Percentiles rank a stretch among this genome's conserved stretches.
phyloP scores from a whole-genome alignment of 1,140 invertebrate species.

The Trypoxylus dichotomus region DNA sequence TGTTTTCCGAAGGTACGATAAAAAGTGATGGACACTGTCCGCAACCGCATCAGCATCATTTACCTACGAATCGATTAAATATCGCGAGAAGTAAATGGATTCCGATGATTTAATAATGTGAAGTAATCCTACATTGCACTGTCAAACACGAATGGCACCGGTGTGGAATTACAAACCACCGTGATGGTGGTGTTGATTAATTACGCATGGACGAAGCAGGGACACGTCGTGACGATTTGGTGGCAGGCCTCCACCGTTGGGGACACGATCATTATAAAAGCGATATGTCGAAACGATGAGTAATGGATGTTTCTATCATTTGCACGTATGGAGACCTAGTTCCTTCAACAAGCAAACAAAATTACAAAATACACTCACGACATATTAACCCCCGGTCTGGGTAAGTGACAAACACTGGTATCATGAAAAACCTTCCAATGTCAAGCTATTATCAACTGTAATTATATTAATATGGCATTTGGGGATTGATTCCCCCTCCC shows the following conservation, averaged over 20 bases:
- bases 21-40: conserved; percentile 5
- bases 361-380: not conserved
- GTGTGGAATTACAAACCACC: conserved; percentile 26
- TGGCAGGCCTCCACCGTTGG: not conserved
- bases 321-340: not conserved
- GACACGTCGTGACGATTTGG: conserved; percentile 19
- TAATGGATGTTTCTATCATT: conserved; percentile 37
- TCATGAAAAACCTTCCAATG: too few species aligned
- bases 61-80: conserved; percentile 22
- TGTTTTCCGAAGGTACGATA: not conserved
- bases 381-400: not conserved
- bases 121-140: conserved; percentile 25
- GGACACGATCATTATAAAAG: conserved; percentile 30
- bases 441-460: too few species aligned
- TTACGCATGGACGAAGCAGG: not conserved
- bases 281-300: conserved; percentile 35
- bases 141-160: conserved; percentile 25
- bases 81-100: conserved; percentile 25
- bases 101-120: conserved; percentile 25
- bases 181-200: conserved; percentile 22
- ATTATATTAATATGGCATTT: too few species aligned
- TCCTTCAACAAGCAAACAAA: not conserved
- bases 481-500: too few species aligned
- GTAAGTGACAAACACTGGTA: not conserved
- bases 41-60: not conserved